Evolutionary conservation across 2,888 invertebrate genomes (phyloP).

Genomic region (Eucriotettix oculatus): DNA sequence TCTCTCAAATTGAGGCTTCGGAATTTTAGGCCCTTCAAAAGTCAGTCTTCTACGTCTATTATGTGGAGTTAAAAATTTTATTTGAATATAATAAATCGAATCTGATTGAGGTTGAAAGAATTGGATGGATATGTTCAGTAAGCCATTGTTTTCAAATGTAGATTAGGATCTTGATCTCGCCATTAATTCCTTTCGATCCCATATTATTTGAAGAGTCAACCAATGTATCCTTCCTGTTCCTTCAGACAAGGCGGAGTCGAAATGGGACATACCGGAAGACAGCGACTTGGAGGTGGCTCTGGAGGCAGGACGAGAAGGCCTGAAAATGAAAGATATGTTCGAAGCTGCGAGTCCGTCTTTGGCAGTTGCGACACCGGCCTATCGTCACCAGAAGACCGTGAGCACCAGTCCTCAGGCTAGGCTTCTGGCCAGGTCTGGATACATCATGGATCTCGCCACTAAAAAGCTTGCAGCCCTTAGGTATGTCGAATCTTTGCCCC

Average conservation of each 20-base stretch:
- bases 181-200: no score
- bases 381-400: constrained; percentile 50
- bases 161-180: no score
- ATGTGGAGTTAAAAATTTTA: no score
- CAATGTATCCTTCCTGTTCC: no score
- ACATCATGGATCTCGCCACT: constrained; percentile 52
- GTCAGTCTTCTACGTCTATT: no score
- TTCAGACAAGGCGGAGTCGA: background rate
- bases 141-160: no score
- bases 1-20: no score
- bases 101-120: no score
- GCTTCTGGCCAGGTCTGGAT: constrained; percentile 45
- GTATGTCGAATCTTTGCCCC: background rate
- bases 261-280: background rate
- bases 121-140: no score
- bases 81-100: no score
- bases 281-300: constrained; percentile 33
- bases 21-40: no score
- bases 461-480: constrained; percentile 28
- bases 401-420: constrained; percentile 43
- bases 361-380: constrained; percentile 14
- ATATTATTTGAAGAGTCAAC: no score
- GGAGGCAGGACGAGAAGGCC: constrained; percentile 35
- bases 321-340: constrained; percentile 34
- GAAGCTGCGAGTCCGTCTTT: constrained; percentile 26